A percentile compares a stretch with the other conserved stretches of the same genome.
Evolutionary conservation across 2,888 invertebrate genomes (phyloP).

Genomic region (Hyles lineata): DNA sequence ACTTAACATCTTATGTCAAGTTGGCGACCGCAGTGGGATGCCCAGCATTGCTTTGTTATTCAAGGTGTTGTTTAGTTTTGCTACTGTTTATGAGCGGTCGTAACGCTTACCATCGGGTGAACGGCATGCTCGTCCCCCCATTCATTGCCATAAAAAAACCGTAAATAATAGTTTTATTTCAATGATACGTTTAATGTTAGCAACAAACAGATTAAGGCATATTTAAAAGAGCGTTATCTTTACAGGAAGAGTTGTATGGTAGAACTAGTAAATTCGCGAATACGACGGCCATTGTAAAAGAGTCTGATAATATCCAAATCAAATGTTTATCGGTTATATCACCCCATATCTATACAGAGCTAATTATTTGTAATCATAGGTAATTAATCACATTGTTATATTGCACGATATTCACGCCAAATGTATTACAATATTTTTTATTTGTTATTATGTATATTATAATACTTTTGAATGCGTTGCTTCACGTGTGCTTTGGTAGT

Average conservation of each 20-base stretch:
- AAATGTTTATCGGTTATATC: conserved; percentile 29
- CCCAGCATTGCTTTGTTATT: too few relatives aligned
- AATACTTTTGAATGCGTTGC: not conserved
- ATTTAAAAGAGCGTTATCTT: not conserved
- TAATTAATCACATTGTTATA: conserved; percentile 25
- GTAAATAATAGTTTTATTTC: too few relatives aligned
- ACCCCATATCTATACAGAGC: conserved; percentile 29
- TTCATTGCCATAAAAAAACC: too few relatives aligned
- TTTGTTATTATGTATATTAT: conserved; percentile 29
- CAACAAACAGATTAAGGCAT: not conserved
- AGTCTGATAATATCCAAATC: not conserved
- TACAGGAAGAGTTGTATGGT: not conserved
- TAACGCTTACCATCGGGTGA: too few relatives aligned
- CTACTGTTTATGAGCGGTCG: too few relatives aligned
- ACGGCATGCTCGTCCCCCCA: too few relatives aligned
- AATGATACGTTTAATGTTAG: not conserved
- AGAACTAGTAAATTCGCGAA: not conserved
- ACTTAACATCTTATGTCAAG: too few relatives aligned
- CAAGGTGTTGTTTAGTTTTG: too few relatives aligned
- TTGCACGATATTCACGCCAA: conserved; percentile 9
- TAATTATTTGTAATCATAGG: conserved; percentile 30
- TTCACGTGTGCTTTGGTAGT: not conserved
- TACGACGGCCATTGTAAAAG: not conserved
- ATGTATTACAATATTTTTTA: conserved; percentile 4
- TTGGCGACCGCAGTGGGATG: too few relatives aligned